phyloP scores from a whole-genome alignment of 2,797 vertebrate species.

The Corythornis leucogaster region DNA sequence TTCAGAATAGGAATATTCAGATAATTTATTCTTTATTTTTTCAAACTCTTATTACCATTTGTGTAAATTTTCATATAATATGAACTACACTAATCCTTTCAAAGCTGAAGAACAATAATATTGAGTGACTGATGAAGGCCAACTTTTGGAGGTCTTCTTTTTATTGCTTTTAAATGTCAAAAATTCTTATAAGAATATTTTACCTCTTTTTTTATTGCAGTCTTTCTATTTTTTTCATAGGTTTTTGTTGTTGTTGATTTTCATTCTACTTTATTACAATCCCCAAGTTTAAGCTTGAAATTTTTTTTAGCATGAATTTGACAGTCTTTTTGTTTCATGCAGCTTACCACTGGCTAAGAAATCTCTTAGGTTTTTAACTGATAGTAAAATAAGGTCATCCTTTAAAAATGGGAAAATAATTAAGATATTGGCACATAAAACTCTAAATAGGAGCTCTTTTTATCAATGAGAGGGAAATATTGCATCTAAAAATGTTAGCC shows the following conservation, averaged over 20 bases:
- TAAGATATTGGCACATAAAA: background rate
- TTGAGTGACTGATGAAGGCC: background rate
- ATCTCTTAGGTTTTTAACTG: background rate
- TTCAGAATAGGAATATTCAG: background rate
- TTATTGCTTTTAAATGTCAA: background rate
- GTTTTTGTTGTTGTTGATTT: background rate
- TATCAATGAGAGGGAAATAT: background rate
- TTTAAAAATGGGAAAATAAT: background rate
- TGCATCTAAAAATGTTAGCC: background rate
- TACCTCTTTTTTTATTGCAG: background rate
- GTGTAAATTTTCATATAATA: background rate
- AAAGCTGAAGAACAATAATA: background rate
- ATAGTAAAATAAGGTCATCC: background rate
- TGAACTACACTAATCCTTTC: background rate
- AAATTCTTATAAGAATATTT: background rate
- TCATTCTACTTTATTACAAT: background rate
- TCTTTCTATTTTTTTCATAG: too few species aligned
- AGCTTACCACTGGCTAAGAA: background rate
- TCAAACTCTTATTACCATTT: background rate
- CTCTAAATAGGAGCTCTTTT: background rate
- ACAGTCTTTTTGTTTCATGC: background rate
- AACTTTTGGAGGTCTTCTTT: background rate
- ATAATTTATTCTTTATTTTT: background rate
- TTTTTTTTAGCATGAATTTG: background rate
- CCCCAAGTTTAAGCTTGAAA: background rate